Percentiles rank a stretch among this genome's conserved stretches.
phyloP scores from a whole-genome alignment of 1,140 invertebrate genomes.

The Globodera rostochiensis region DNA sequence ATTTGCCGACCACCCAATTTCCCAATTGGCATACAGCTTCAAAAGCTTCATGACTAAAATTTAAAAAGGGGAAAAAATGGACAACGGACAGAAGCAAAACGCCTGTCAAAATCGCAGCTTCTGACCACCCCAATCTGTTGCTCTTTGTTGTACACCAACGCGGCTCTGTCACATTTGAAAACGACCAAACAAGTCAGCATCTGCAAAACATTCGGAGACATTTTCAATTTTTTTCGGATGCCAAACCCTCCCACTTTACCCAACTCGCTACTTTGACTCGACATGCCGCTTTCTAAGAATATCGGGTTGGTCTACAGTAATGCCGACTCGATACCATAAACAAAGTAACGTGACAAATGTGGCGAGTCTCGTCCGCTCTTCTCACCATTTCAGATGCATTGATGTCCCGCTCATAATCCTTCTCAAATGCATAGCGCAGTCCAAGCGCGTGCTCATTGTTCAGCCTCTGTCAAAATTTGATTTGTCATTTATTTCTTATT shows the following conservation, averaged over 20 bases:
- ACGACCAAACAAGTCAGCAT: not conserved
- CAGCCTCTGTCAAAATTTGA: not conserved
- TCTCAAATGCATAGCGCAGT: not conserved
- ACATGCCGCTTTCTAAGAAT: too few species aligned
- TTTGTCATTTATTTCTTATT: not conserved
- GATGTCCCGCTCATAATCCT: not conserved
- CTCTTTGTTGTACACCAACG: not conserved
- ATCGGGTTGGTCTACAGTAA: not conserved
- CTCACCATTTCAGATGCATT: not conserved
- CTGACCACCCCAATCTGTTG: not conserved
- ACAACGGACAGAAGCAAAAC: too few species aligned
- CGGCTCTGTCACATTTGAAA: not conserved
- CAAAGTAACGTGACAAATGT: too few species aligned
- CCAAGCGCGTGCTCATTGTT: not conserved
- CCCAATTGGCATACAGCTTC: not conserved
- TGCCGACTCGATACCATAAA: too few species aligned
- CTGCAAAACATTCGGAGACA: not conserved
- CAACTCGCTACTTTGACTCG: too few species aligned
- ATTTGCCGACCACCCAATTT: not conserved
- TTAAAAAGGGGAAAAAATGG: too few species aligned
- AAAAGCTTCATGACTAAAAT: not conserved
- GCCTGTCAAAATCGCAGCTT: not conserved
- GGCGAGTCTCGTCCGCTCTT: not conserved
- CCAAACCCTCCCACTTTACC: too few species aligned
- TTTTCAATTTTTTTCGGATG: too few species aligned